Conservation (phyloP, 2,888 invertebrate species). For the Acrobasis consociella region DNA sequence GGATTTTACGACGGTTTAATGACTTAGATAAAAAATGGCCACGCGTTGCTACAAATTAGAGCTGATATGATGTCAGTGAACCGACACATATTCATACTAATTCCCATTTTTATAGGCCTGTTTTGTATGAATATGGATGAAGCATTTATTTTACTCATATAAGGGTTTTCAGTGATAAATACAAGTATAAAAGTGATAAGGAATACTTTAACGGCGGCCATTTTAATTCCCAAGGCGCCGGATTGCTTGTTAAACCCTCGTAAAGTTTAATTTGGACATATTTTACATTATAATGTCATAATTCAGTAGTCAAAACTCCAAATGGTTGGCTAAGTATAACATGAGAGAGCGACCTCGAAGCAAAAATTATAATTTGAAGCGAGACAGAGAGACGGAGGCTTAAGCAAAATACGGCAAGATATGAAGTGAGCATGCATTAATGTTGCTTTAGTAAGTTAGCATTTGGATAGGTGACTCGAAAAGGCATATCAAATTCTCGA, state of each 20-base stretch:
- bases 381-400: too few relatives aligned
- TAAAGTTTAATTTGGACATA: neutral
- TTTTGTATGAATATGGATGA: slow-evolving; percentile 8
- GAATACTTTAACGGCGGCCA: neutral
- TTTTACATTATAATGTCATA: neutral
- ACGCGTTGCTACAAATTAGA: slow-evolving; percentile 57
- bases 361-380: too few relatives aligned
- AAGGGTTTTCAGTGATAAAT: neutral
- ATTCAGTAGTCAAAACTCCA: neutral
- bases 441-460: too few relatives aligned
- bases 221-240: neutral
- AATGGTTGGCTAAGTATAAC: neutral
- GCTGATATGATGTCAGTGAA: slow-evolving; percentile 28
- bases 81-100: slow-evolving; percentile 2
- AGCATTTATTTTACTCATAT: neutral
- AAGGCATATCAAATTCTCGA: too few relatives aligned
- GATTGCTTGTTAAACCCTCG: neutral
- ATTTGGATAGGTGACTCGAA: too few relatives aligned
- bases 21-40: slow-evolving; percentile 52
- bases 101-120: neutral
- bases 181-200: neutral
- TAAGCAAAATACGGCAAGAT: too few relatives aligned
- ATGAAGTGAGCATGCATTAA: too few relatives aligned
- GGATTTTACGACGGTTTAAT: slow-evolving; percentile 69
- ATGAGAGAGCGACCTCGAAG: too few relatives aligned